Percentiles rank a stretch among this genome's conserved stretches.
These are phyloP conservation scores for Chondrosia reniformis DNA, from an alignment of 37 sponge, comb jelly and placozoan genomes.

Conservation along the genomic window DNA sequence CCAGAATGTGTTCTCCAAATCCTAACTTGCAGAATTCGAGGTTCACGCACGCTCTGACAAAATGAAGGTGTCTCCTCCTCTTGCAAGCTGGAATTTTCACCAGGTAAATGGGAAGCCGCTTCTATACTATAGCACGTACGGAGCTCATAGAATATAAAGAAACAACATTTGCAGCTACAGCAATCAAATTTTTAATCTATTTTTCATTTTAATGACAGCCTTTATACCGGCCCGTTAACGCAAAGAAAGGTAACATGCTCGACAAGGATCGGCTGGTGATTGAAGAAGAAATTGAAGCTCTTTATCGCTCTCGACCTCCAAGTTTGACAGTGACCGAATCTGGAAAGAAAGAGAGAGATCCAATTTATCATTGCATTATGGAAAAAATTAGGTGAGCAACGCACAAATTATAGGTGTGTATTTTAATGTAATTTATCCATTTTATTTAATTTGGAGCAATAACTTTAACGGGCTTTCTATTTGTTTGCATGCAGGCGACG, in stretches of 20 bases:
- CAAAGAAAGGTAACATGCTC: background rate
- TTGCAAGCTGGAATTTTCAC: too few relatives aligned
- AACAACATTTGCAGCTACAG: too few relatives aligned
- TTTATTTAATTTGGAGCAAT: background rate
- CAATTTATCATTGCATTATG: constrained; percentile 13
- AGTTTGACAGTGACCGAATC: background rate
- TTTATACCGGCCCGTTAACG: too few relatives aligned
- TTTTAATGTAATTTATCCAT: background rate
- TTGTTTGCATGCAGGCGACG: background rate
- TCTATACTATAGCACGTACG: too few relatives aligned
- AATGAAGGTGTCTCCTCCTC: too few relatives aligned
- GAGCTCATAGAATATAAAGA: too few relatives aligned
- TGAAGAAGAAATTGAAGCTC: constrained; percentile 17
- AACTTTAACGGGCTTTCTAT: background rate
- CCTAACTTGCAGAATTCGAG: too few relatives aligned
- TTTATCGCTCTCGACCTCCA: background rate
- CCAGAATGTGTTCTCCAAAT: too few relatives aligned
- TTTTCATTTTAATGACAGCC: too few relatives aligned
- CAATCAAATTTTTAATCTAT: too few relatives aligned
- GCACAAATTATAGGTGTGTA: background rate
- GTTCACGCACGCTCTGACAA: too few relatives aligned
- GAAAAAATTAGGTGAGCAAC: constrained; percentile 10
- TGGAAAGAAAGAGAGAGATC: constrained; percentile 20
- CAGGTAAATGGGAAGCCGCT: too few relatives aligned
- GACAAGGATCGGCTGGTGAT: background rate